Base-by-base conservation (phyloP, 1,140 invertebrate genomes). In the Pemphigus obesinymphae region DNA sequence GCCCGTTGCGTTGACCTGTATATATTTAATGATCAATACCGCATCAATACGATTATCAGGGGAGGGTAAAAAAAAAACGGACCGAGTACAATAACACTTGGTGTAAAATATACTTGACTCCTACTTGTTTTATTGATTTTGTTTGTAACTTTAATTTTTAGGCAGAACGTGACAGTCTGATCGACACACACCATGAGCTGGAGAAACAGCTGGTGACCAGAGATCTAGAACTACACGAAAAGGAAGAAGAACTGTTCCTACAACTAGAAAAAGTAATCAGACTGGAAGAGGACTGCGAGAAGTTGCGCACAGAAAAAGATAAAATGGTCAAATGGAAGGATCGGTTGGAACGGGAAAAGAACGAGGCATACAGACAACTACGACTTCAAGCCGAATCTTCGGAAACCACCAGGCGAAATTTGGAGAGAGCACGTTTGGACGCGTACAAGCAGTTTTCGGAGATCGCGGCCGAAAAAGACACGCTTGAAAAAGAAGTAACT, bases 241-340 rank as follows among this genome's bases (percentile, higher is more conserved):
- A 91, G 84, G 90, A 91, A 84, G 90, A 91, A 82, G 90, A 91
- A 83, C 87, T 91, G 31, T 91, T 91, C 84, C 83, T 90, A 2
- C 90, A 91, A 82, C 85, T 91, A 48, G 90, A 91, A 84, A 86
- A 89, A 55, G 89, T 88, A 45, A 87, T 91, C 8, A 88, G 89
- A 40, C 85, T 91, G 43, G 90, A 91, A 83, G 90, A 91, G 83
- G 90, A 91, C 83, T 89, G 89, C 75, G 90, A 91, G 83, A 87
- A 87, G 85, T 83, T 88, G 58, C 85, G 86, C 72, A 84, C 83
- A 17, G 88, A 89, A 84, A 88, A 87, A 83, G 88, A 89, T 58
- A 88, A 87, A 83, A 87, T 87, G 82, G 72, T 84, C 10, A 86
- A 88, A 82, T 87, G 87, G 85, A 89, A 88, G 83, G 85, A 86